These are phyloP conservation scores for Corythaixoides concolor DNA, from an alignment of 2,113 vertebrate genomes.

Conservation along the genomic window DNA sequence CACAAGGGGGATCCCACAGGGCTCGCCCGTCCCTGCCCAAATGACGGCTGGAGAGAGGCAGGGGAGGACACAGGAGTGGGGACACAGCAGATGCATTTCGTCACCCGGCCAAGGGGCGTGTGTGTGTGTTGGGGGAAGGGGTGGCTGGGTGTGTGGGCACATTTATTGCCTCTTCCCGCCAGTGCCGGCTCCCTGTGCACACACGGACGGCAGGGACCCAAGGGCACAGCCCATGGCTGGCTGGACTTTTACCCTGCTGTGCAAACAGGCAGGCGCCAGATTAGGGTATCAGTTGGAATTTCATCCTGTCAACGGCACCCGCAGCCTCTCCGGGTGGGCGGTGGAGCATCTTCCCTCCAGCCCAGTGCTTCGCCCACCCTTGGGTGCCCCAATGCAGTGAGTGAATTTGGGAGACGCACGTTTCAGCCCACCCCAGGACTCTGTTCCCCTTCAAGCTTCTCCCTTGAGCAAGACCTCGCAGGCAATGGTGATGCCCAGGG, in stretches of 20 bases:
- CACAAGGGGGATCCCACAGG: not conserved
- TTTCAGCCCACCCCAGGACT: not conserved
- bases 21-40: not conserved
- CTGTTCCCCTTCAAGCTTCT: not conserved
- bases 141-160: conserved; percentile 1
- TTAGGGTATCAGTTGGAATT: conserved; percentile 57
- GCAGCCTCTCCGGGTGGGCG: not conserved
- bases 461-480: not conserved
- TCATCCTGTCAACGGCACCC: conserved; percentile 52
- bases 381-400: accelerated
- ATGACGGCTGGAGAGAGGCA: not conserved
- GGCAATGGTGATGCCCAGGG: accelerated
- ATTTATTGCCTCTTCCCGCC: conserved; percentile 61
- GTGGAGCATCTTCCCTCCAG: conserved; percentile 1
- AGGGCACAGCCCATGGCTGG: not conserved
- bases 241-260: conserved; percentile 61
- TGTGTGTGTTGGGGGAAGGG: conserved; percentile 55
- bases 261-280: conserved; percentile 64
- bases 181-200: conserved; percentile 41
- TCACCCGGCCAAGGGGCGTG: conserved; percentile 6
- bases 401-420: not conserved
- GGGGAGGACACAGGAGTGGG: not conserved
- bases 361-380: not conserved
- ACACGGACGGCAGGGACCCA: conserved; percentile 25
- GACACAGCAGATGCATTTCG: not conserved